These are phyloP conservation scores for Chaetodon trifasciatus DNA, from an alignment of 2,797 vertebrate genomes.

Conservation along the genomic window DNA sequence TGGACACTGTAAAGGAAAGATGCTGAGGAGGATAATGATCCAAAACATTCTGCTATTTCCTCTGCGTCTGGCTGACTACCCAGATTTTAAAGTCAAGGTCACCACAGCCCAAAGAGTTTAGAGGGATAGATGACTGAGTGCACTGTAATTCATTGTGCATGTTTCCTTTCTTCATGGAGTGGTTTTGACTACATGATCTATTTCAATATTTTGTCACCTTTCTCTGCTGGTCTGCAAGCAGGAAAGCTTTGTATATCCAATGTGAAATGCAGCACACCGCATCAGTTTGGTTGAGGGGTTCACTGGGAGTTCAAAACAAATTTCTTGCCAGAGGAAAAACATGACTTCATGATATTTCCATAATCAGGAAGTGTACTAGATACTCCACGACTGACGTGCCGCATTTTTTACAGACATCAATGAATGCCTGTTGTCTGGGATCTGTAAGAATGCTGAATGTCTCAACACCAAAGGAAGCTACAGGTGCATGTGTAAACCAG, in stretches of 20 bases:
- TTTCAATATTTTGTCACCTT: slow-evolving; percentile 63
- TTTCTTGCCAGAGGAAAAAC: slow-evolving; percentile 28
- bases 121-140: slow-evolving; percentile 12
- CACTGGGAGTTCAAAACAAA: slow-evolving; percentile 25
- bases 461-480: slow-evolving; percentile 87
- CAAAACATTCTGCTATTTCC: slow-evolving; percentile 48
- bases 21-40: slow-evolving; percentile 40
- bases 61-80: slow-evolving; percentile 7
- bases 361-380: slow-evolving; percentile 9
- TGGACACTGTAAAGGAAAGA: slow-evolving; percentile 50
- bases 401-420: slow-evolving; percentile 84
- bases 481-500: slow-evolving; percentile 85
- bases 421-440: slow-evolving; percentile 83
- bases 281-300: slow-evolving; percentile 40
- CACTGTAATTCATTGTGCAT: slow-evolving; percentile 28
- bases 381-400: slow-evolving; percentile 28
- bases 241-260: slow-evolving; percentile 18
- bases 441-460: slow-evolving; percentile 86
- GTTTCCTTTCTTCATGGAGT: slow-evolving; percentile 60
- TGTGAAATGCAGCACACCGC: slow-evolving; percentile 31
- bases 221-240: slow-evolving; percentile 31
- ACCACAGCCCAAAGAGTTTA: slow-evolving; percentile 12
- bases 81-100: slow-evolving; percentile 31
- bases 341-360: slow-evolving; percentile 52
- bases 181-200: slow-evolving; percentile 50